Evolutionary conservation across 2,113 vertebrate species (phyloP).

Genomic region (Montifringilla adamsi): DNA sequence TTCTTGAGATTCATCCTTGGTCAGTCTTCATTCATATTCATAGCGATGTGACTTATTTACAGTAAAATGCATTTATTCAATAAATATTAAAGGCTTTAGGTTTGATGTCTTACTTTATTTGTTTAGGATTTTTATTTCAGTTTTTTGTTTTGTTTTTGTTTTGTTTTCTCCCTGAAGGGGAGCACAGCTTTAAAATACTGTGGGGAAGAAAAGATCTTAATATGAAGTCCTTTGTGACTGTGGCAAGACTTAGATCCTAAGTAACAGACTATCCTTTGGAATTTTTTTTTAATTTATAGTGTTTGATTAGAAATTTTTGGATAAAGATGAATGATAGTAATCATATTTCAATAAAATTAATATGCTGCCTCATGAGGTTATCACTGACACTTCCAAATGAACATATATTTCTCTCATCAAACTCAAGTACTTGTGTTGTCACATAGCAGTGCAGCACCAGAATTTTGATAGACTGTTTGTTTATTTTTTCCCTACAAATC

Average conservation of each 20-base stretch:
- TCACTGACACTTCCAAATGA: background rate
- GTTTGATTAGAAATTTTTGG: background rate
- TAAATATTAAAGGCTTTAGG: background rate
- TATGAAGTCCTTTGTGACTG: background rate
- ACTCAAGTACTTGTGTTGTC: background rate
- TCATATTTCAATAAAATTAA: background rate
- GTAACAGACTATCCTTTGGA: background rate
- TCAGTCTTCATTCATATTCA: background rate
- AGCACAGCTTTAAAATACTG: background rate
- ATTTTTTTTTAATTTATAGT: background rate
- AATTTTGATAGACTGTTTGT: background rate
- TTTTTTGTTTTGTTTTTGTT: background rate
- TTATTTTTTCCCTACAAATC: background rate
- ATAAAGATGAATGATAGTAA: background rate
- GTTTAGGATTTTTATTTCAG: background rate
- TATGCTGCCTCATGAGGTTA: background rate
- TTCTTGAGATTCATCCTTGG: background rate
- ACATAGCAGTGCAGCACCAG: background rate
- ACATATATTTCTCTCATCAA: accelerated
- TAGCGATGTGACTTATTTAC: background rate
- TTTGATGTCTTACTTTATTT: background rate
- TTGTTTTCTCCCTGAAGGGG: background rate
- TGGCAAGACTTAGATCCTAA: background rate
- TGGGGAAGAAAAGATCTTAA: background rate
- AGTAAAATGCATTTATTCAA: background rate